Evolutionary conservation across 2,797 vertebrate species (phyloP), one percentile per base, ranked within the genome.

Genomic region (Scleropages formosus): DNA sequence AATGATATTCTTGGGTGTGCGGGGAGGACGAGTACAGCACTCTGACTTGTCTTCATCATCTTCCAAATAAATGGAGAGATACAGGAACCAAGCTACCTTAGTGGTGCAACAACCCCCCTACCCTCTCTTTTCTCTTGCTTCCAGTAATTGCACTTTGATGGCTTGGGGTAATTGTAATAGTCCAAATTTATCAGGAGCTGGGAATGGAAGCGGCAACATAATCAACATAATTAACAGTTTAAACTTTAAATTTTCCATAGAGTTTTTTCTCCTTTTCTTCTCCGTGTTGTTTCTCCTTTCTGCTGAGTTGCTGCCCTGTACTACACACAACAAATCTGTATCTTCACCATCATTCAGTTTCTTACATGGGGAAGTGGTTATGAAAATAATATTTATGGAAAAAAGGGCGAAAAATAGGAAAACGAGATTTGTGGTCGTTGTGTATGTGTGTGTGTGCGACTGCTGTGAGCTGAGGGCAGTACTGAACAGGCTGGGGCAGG

Each of bases 381-480:
- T 22, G 44, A 18, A 67, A 68, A 66, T 20, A 68, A 10, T 10
- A 26, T 49, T 60, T 62, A 26, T 61, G 49, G 24, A 59, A 39
- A n/a, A n/a, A n/a, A n/a, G n/a, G n/a, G n/a, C n/a, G n/a, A n/a
- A n/a, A n/a, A n/a, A n/a, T n/a, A n/a, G n/a, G n/a, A n/a, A 8
- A 61, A 4, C 7, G 0, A 58, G 1, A 58, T 16, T 71, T 73
- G 7, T 59, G 39, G 24, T 49, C 9, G 27, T 15, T 13, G 74
- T 83, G 84, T 82, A 76, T 87, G 15, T 78, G 72, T 31, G 15
- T 8, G 27, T 70, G 66, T 71, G 65, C 26, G 26, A n/a, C n/a
- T n/a, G n/a, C n/a, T n/a, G n/a, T n/a, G n/a, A n/a, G n/a, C n/a
- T n/a, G n/a, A n/a, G n/a, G n/a, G n/a, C n/a, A n/a, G n/a, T n/a